Conservation (phyloP, 2,113 vertebrate genomes). For the Terrapene triunguis region DNA sequence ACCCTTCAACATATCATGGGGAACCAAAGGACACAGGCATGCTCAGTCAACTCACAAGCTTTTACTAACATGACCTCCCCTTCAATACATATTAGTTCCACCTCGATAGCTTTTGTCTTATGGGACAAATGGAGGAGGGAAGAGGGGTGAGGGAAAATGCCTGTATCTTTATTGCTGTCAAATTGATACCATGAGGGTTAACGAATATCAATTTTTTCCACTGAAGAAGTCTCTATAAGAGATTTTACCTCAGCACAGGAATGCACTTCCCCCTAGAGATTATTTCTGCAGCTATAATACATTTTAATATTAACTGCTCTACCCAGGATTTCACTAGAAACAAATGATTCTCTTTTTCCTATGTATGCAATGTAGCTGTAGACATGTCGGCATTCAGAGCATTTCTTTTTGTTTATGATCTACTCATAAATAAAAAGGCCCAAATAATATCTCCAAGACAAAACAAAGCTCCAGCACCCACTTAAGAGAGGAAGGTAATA, state of each 20-base stretch:
- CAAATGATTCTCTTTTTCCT: neutral
- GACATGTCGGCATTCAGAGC: neutral
- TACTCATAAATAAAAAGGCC: neutral
- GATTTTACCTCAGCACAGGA: neutral
- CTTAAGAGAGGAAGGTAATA: neutral
- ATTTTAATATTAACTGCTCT: neutral
- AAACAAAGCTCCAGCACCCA: neutral
- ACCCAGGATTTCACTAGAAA: neutral
- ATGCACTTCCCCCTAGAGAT: neutral
- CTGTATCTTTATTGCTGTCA: neutral
- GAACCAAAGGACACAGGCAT: conserved; percentile 69
- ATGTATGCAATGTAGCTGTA: neutral
- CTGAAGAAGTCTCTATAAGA: neutral
- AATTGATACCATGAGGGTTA: neutral
- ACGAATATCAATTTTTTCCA: neutral
- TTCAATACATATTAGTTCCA: conserved; percentile 69
- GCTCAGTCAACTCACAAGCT: conserved; percentile 62
- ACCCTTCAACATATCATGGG: neutral
- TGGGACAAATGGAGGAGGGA: neutral
- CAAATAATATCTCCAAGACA: neutral
- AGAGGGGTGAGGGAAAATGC: neutral
- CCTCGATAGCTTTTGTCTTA: neutral
- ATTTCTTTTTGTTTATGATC: neutral
- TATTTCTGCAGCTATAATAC: neutral
- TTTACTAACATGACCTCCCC: conserved; percentile 55